A percentile compares a stretch with the other conserved stretches of the same genome.
Evolutionary conservation across 1,140 invertebrate species (phyloP).

Genomic region (Anagrus nilaparvatae): DNA sequence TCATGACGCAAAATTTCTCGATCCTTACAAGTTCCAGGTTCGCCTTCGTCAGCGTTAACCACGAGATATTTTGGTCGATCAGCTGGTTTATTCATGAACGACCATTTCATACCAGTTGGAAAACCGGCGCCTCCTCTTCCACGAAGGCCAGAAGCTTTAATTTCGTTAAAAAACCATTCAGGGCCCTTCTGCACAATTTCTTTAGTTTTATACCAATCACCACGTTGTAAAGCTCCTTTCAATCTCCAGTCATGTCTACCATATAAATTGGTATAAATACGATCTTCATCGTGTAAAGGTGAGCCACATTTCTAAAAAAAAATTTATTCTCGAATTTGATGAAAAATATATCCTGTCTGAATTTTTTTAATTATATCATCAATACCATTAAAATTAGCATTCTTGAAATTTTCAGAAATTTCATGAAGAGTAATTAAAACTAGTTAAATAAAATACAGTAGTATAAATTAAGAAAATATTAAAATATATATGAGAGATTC

Average conservation of each 20-base stretch:
- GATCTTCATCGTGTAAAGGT: conserved; percentile 82
- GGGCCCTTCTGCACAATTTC: conserved; percentile 91
- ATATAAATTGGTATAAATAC: conserved; percentile 97
- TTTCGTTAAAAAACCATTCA: conserved; percentile 96
- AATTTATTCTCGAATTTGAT: conserved; percentile 25
- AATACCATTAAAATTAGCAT: neutral
- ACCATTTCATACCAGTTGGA: conserved; percentile 99
- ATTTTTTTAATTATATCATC: neutral
- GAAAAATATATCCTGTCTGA: neutral
- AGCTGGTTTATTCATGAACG: conserved; percentile 98
- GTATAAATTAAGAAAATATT: too few species aligned
- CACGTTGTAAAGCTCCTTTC: conserved; percentile 83
- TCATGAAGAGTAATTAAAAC: too few species aligned
- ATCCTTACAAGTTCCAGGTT: conserved; percentile 99
- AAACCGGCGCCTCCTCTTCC: conserved; percentile 98
- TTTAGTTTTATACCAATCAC: conserved; percentile 99
- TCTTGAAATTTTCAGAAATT: too few species aligned
- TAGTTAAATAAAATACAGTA: too few species aligned
- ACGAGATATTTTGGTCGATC: conserved; percentile 98
- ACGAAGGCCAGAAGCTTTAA: conserved; percentile 88
- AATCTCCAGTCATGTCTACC: conserved; percentile 95
- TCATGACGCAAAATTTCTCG: conserved; percentile 98
- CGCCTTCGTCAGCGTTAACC: conserved; percentile 98
- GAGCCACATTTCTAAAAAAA: conserved; percentile 42
- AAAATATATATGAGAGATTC: too few species aligned